Evolutionary conservation across 2,113 vertebrate genomes (phyloP), one percentile per base, ranked within the genome.

Genomic region (Acanthisitta chloris): DNA sequence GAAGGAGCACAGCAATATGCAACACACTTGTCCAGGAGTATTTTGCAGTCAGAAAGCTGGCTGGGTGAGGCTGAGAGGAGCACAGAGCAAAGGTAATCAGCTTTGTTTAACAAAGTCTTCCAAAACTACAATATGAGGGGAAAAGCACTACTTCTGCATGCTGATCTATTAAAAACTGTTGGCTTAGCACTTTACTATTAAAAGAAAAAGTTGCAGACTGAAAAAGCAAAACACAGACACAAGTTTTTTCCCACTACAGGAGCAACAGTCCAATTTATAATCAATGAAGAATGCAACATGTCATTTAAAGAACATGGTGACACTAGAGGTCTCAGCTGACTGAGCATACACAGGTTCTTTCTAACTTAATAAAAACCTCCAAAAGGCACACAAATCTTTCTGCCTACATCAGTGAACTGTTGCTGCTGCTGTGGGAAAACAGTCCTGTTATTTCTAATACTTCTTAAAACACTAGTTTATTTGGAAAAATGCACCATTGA

Each of bases 401-500:
- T 86, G 46, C 21, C 45, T 58, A 29, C 2, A 3, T 57, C 54
- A 73, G 42, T 15, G 16, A n/a, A n/a, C n/a, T n/a, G n/a, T n/a
- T n/a, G n/a, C n/a, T n/a, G n/a, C n/a, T n/a, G n/a, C n/a, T n/a
- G n/a, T n/a, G n/a, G n/a, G n/a, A n/a, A 57, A 80, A 77, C 3
- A 80, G 21, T 20, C n/a, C 42, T 36, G 14, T 66, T 81, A 73
- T 54, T 91, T 77, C 42, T 70, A 73, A 43, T 26, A 76, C 5
- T 70, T 87, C 52, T 61, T 49, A 52, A 89, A 94, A 86, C 48
- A 70, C 26, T 40, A 54, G 29, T 21, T 43, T 66, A 20, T 28
- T 48, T 67, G 85, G 62, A 88, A 92, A 94, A 79, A 86, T 36
- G 46, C 46, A 91, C 64, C 46, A 88, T 85, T 86, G 92, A 95